Evolutionary conservation across 2,888 invertebrate genomes (phyloP), one percentile per base, ranked within the genome.

Genomic region (Peribatodes rhomboidaria): DNA sequence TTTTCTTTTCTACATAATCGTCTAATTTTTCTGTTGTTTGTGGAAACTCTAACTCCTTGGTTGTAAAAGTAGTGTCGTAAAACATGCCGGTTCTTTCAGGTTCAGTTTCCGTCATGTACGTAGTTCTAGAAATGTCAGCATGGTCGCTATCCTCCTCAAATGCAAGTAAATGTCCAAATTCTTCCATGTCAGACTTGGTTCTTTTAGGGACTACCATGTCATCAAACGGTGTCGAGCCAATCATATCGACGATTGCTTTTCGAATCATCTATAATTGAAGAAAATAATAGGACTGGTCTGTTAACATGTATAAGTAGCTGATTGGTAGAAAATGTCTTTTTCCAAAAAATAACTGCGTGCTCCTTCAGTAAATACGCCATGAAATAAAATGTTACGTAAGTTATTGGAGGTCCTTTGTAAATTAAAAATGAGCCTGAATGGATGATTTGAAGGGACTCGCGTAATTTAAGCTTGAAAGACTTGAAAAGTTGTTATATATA

Each of bases 131-230:
- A n/a, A 74, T 49, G 47, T 47, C 13, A 75, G 66, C 58, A 67
- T 31, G 18, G 20, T 71, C 65, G 27, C 60, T 56, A 16, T 75
- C 72, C 37, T 82, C 73, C 10, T 73, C 72, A 55, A 78, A 79
- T 27, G 77, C 55, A 53, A 74, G 69, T 52, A 75, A 76, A 55
- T 76, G 75, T 27, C 53, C 54, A 16, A 67, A 54, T 11, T 65
- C 64, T 41, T 82, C 71, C 18, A 57, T 42, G 14, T 55, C 52
- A 31, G 68, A 59, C 44, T 72, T 73, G 10, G 83, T 85, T 77
- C 85, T 80, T 16, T 75, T 74, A 7, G 86, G 85, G 42, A 69
- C 11, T 35, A 71, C 53, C 37, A 79, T 44, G 49, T 81, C 74
- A 20, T 72, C 39, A 37, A 72, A 49, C 14, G 72, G 50, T 9